Percentiles rank a stretch among this genome's conserved stretches.
phyloP scores from a whole-genome alignment of 2,888 invertebrate species.

The Heliconius ismenius region DNA sequence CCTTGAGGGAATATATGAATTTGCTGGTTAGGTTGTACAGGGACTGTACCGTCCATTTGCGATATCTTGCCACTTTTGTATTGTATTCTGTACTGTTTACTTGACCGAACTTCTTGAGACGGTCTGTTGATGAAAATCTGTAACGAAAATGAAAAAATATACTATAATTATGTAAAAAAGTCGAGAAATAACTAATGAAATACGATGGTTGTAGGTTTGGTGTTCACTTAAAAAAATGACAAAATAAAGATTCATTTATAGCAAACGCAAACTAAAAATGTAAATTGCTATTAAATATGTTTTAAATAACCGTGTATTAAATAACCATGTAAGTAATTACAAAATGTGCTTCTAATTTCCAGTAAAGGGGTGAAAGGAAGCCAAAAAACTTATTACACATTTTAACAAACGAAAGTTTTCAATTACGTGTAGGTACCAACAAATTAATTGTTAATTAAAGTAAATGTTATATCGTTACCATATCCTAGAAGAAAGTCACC shows the following conservation, averaged over 20 bases:
- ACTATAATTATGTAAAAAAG: not conserved
- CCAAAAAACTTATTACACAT: not conserved
- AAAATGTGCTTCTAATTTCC: not conserved
- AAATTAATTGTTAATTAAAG: not conserved
- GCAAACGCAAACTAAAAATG: not conserved
- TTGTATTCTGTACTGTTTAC: conserved; percentile 88
- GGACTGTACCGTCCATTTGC: conserved; percentile 89
- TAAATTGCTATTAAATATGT: not conserved
- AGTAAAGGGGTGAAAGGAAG: conserved; percentile 9
- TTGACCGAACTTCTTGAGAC: conserved; percentile 89
- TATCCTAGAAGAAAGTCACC: not conserved
- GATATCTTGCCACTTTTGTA: conserved; percentile 88
- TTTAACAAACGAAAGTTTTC: not conserved
- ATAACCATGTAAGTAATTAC: conserved; percentile 1
- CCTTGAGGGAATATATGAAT: conserved; percentile 91
- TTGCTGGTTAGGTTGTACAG: conserved; percentile 89
- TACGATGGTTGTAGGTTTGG: not conserved
- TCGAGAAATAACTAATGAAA: not conserved
- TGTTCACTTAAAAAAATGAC: not conserved
- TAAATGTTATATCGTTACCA: not conserved
- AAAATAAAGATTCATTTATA: not conserved
- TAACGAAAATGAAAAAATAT: not conserved
- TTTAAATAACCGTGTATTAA: not conserved
- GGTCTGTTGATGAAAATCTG: conserved; percentile 70
- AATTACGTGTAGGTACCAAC: not conserved